Evolutionary conservation across 2,113 vertebrate species (phyloP).

Genomic region (Guaruba guarouba): DNA sequence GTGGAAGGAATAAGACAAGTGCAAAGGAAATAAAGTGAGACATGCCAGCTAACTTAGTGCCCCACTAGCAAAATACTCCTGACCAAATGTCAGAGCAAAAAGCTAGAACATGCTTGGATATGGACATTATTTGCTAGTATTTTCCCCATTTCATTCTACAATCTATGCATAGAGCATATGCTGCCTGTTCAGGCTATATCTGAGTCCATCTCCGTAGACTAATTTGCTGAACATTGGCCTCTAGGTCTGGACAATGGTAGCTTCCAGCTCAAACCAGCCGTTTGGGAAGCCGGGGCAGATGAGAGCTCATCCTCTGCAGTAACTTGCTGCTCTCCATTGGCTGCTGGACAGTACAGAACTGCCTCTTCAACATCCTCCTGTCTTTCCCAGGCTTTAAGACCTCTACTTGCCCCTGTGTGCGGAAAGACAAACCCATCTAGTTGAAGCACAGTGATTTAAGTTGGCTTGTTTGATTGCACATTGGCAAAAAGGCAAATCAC

Average conservation of each 20-base stretch:
- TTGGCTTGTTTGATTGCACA: too few relatives aligned
- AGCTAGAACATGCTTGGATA: rapidly evolving
- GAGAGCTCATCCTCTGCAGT: neutral
- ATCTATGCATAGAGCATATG: rapidly evolving
- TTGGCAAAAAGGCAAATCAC: neutral
- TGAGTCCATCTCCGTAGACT: neutral
- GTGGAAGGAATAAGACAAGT: rapidly evolving
- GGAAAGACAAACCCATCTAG: too few relatives aligned
- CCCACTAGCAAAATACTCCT: rapidly evolving
- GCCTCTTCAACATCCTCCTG: neutral
- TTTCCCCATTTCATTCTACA: neutral
- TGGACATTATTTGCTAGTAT: too few relatives aligned
- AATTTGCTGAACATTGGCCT: neutral
- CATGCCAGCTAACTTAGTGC: rapidly evolving
- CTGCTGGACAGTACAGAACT: neutral
- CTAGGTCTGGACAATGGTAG: neutral
- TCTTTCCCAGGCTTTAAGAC: rapidly evolving
- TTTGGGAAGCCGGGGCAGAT: rapidly evolving
- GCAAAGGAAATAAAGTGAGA: neutral
- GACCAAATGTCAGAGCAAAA: rapidly evolving
- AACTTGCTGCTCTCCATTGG: neutral
- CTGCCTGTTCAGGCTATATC: neutral
- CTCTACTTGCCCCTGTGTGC: rapidly evolving
- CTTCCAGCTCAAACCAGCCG: neutral
- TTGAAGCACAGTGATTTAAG: neutral